Evolutionary conservation across 2,113 vertebrate genomes (phyloP).

Genomic region (Phylloscopus trochilus): DNA sequence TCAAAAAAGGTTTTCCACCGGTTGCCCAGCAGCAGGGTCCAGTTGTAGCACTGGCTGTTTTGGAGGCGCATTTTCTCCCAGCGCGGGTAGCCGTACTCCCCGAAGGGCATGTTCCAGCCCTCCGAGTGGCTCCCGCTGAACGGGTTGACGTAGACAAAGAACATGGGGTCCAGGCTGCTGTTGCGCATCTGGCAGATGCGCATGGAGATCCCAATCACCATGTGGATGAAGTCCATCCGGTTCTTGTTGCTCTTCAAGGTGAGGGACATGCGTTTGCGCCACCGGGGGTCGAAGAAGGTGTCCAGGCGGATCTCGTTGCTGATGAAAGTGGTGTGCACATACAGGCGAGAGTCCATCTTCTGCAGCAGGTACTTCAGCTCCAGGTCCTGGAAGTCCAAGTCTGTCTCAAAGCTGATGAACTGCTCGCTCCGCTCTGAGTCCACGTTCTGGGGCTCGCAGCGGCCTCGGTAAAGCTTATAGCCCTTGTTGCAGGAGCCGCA

Average conservation of each 20-base stretch:
- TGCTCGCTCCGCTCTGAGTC: slow-evolving; percentile 98
- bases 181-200: slow-evolving; percentile 99
- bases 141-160: slow-evolving; percentile 97
- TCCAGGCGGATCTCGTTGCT: slow-evolving; percentile 98
- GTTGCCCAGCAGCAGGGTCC: slow-evolving; percentile 96
- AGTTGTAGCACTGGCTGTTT: slow-evolving; percentile 98
- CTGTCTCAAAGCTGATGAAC: slow-evolving; percentile 98
- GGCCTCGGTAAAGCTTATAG: slow-evolving; percentile 95
- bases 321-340: slow-evolving; percentile 98
- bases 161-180: slow-evolving; percentile 97
- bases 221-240: slow-evolving; percentile 98
- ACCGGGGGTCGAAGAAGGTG: slow-evolving; percentile 97
- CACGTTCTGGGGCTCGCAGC: slow-evolving; percentile 97
- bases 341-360: slow-evolving; percentile 98
- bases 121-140: slow-evolving; percentile 99
- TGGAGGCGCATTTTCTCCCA: slow-evolving; percentile 96
- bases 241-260: slow-evolving; percentile 99
- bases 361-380: slow-evolving; percentile 98
- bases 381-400: slow-evolving; percentile 98
- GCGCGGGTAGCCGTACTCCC: slow-evolving; percentile 93
- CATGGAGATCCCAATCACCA: slow-evolving; percentile 98
- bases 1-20: slow-evolving; percentile 99
- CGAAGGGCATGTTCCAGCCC: slow-evolving; percentile 99
- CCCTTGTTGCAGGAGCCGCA: slow-evolving; percentile 99
- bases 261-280: slow-evolving; percentile 98